phyloP scores from a whole-genome alignment of 2,797 vertebrate genomes.

The Heterohyrax brucei region DNA sequence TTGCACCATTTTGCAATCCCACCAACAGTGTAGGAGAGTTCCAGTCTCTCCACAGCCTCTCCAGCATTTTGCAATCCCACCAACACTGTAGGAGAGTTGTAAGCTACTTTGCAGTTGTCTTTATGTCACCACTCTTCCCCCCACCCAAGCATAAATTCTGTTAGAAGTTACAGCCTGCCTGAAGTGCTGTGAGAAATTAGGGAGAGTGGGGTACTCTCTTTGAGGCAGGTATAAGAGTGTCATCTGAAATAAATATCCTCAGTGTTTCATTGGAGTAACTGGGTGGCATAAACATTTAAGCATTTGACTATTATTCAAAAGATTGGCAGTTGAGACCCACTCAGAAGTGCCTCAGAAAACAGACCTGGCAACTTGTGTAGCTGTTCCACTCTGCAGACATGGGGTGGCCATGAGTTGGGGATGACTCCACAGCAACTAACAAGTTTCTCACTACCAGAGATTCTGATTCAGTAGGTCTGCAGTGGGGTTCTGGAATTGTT shows the following conservation, averaged over 20 bases:
- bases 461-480: constrained; percentile 12
- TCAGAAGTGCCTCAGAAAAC: neutral
- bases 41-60: no score
- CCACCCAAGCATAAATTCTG: neutral
- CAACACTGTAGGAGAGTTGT: neutral
- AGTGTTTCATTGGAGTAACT: neutral
- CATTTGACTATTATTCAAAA: neutral
- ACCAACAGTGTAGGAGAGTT: no score
- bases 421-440: neutral
- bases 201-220: neutral
- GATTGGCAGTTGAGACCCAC: neutral
- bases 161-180: constrained; percentile 29
- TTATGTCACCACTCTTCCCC: neutral
- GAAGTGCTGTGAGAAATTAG: neutral
- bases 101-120: neutral
- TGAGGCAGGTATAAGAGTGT: neutral
- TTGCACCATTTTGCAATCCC: no score
- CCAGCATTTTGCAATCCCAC: no score
- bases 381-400: neutral
- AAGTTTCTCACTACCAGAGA: neutral
- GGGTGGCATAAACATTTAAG: neutral
- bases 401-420: neutral
- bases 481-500: neutral
- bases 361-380: neutral
- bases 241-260: neutral